These are phyloP conservation scores for Ameiurus melas DNA, from an alignment of 2,113 vertebrate species.

Conservation along the genomic window DNA sequence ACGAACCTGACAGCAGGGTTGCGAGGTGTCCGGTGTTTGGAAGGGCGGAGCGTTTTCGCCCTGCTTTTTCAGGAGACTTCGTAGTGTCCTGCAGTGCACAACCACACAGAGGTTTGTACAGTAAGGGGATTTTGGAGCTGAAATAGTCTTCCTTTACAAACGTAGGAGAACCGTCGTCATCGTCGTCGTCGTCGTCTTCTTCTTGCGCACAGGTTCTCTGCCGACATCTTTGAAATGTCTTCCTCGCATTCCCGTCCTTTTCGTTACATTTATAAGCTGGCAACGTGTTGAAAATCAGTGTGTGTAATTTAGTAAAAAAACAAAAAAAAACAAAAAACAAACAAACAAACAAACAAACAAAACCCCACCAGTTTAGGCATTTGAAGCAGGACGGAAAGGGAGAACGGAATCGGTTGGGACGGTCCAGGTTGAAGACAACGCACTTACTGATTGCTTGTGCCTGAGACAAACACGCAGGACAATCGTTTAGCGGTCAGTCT, in stretches of 20 bases:
- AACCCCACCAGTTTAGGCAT: background rate
- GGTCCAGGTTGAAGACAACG: constrained; percentile 20
- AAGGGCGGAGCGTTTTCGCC: constrained; percentile 23
- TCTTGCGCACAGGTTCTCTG: background rate
- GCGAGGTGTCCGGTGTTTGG: constrained; percentile 56
- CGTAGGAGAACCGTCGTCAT: background rate
- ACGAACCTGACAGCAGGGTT: constrained; percentile 62
- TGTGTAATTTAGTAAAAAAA: background rate
- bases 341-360: too few species aligned
- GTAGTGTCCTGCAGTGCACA: background rate
- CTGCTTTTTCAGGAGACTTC: constrained; percentile 11
- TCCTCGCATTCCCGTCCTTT: background rate
- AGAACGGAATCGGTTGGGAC: constrained; percentile 28
- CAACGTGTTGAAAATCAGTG: background rate
- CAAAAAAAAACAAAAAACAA: too few species aligned
- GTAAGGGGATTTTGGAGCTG: constrained; percentile 20
- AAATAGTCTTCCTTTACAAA: background rate
- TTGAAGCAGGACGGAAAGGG: background rate
- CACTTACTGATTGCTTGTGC: constrained; percentile 4
- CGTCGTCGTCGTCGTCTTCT: background rate
- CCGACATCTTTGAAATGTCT: background rate
- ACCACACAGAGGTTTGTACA: background rate
- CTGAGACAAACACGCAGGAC: constrained; percentile 26
- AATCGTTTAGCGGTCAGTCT: constrained; percentile 38
- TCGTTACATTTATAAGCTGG: background rate